A percentile compares a stretch with the other conserved stretches of the same genome.
Evolutionary conservation across 2,797 vertebrate species (phyloP).

Genomic region (Apodemus agrarius): DNA sequence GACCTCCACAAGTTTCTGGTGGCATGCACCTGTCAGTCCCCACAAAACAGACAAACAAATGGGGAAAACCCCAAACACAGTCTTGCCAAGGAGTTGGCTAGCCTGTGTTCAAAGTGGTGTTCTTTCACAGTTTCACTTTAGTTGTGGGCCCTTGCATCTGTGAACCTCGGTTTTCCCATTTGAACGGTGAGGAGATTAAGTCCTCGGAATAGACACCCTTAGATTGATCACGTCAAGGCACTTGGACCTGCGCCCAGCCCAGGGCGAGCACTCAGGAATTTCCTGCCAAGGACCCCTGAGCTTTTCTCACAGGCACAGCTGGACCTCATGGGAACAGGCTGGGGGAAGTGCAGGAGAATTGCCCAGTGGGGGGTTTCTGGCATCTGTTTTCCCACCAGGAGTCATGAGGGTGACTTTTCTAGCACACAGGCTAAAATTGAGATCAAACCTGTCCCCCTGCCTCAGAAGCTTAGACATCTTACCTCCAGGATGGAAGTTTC

Average conservation of each 20-base stretch:
- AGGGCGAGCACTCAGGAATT: background rate
- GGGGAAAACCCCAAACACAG: background rate
- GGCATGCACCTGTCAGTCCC: background rate
- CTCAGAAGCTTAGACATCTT: background rate
- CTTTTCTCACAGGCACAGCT: background rate
- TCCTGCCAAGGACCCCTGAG: background rate
- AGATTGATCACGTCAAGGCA: background rate
- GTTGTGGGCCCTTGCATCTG: background rate
- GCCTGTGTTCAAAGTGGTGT: slow-evolving; percentile 17
- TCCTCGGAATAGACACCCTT: background rate
- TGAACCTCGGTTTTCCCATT: background rate
- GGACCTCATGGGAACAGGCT: background rate
- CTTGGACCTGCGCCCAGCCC: background rate
- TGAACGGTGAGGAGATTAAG: background rate
- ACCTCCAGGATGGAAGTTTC: background rate
- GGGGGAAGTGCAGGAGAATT: background rate
- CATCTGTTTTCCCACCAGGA: background rate
- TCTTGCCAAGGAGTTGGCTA: background rate
- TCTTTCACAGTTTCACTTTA: background rate
- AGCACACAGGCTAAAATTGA: background rate
- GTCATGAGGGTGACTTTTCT: background rate
- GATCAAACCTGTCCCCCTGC: background rate
- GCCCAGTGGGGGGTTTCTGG: background rate
- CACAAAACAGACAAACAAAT: background rate
- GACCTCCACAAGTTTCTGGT: background rate